Conservation (phyloP, 2,888 invertebrate species). For the Venustoraphidia nigricollis region DNA sequence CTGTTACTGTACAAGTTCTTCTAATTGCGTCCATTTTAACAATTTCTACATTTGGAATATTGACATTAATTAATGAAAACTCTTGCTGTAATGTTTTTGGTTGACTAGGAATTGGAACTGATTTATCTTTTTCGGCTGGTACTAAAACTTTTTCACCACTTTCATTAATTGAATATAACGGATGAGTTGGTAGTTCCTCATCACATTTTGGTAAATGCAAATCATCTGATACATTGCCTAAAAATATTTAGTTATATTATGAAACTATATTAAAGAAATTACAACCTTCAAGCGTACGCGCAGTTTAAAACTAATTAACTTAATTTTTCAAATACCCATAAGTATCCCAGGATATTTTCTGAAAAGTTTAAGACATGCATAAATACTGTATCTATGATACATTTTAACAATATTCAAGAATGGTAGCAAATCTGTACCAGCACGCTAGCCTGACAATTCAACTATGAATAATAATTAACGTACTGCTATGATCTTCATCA, state of each 20-base stretch:
- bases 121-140: not conserved
- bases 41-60: slow-evolving; percentile 56
- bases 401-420: too few species aligned
- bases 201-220: too few species aligned
- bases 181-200: slow-evolving; percentile 8
- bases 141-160: slow-evolving; percentile 12
- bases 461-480: not conserved
- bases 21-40: slow-evolving; percentile 32
- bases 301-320: too few species aligned
- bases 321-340: too few species aligned
- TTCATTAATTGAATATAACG: slow-evolving; percentile 7
- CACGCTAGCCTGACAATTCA: not conserved
- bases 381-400: too few species aligned
- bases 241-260: too few species aligned
- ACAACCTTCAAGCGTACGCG: too few species aligned
- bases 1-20: slow-evolving; percentile 41
- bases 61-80: slow-evolving; percentile 58
- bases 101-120: slow-evolving; percentile 22
- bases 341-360: too few species aligned
- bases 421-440: too few species aligned
- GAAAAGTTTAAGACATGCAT: too few species aligned
- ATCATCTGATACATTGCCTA: too few species aligned
- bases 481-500: slow-evolving; percentile 3
- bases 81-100: slow-evolving; percentile 54
- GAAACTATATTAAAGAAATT: too few species aligned